Evolutionary conservation across 2,113 vertebrate species (phyloP), one percentile per base, ranked within the genome.

Genomic region (Phoxinus phoxinus): DNA sequence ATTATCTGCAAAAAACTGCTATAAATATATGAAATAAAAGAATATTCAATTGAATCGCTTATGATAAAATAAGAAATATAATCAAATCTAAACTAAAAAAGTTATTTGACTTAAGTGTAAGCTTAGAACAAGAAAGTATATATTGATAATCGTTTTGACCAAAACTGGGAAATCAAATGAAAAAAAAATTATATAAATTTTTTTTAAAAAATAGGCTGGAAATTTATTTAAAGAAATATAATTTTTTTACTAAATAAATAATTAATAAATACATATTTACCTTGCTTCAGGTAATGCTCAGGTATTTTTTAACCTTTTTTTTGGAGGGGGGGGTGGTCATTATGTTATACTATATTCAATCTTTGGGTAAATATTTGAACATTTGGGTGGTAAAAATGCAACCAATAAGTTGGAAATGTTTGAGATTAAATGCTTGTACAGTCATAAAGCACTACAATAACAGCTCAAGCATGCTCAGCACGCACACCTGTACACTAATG

Each of bases 401-500:
- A 59, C 6, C 21, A 23, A n/a, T 37, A 78, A 59, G 7, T 41
- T 44, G 77, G 10, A 2, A 37, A 73, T 37, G 79, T 78, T 53
- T 85, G 41, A 76, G 61, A 80, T 77, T 81, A 48, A 48, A 59
- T 17, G 25, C 51, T 41, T 74, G 32, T 83, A 72, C 65, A 15
- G 73, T 74, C 27, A 79, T 27, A 37, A 72, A 56, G 32, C 78
- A 12, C 48, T 12, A 51, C 51, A 80, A 32, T n/a, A 32, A 32
- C 67, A 84, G 13, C 72, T 80, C 79, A 72, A 73, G 46, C 56
- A 61, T 37, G 32, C 58, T 59, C 72, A 30, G 41, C 73, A 81
- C 12, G 27, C 82, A 69, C 87, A 85, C 81, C 83, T 37, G 35
- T 53, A 89, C 76, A 85, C 86, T 87, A 90, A 84, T 85, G 83